These are phyloP conservation scores for Emydocephalus ijimae DNA, from an alignment of 2,113 vertebrate genomes.

Conservation along the genomic window DNA sequence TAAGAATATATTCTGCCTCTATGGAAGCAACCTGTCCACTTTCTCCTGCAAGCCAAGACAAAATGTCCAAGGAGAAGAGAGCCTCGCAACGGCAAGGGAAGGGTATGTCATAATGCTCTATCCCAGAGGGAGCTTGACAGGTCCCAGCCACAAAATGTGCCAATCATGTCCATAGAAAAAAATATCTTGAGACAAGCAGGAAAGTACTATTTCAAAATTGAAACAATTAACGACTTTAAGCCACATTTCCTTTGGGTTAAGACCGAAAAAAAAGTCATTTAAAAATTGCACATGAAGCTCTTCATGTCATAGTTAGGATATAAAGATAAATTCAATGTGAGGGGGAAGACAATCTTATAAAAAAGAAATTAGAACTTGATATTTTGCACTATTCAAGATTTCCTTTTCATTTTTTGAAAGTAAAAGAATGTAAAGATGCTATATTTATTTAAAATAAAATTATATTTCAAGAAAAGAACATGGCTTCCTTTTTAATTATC, in stretches of 20 bases:
- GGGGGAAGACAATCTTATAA: background rate
- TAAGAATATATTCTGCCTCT: background rate
- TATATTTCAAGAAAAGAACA: background rate
- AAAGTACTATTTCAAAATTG: background rate
- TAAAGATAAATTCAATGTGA: background rate
- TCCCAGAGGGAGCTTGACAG: background rate
- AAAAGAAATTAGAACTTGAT: background rate
- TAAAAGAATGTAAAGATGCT: background rate
- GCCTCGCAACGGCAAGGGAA: background rate
- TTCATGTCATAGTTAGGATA: background rate
- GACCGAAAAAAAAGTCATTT: background rate
- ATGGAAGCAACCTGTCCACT: background rate
- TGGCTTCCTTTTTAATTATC: background rate
- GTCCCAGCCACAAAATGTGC: background rate
- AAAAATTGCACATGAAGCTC: background rate
- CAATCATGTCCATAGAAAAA: background rate
- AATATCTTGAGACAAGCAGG: background rate
- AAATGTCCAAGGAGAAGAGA: background rate
- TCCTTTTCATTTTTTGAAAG: background rate
- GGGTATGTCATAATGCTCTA: background rate
- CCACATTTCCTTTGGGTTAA: background rate
- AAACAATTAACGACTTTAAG: background rate
- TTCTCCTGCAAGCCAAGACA: background rate
- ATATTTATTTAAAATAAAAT: background rate
- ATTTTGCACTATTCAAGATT: background rate